Evolutionary conservation across 92 coral and sea anemone genomes (phyloP), one percentile per base, ranked within the genome.

Genomic region (Phenganax marumi): DNA sequence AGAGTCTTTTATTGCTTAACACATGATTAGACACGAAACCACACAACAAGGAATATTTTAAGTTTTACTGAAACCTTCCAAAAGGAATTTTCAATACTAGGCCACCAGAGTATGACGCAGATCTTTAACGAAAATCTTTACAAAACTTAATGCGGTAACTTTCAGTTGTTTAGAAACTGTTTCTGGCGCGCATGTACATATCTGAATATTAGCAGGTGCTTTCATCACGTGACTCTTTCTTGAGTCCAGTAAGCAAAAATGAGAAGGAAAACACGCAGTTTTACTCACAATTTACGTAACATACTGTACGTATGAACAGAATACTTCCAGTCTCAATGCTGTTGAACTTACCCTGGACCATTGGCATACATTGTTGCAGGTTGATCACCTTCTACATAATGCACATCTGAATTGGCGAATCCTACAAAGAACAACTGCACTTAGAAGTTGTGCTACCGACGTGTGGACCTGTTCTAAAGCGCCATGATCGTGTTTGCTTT

Each of bases 371-470:
- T 82, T 17, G 89, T 75, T 22, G 93, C 79, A 46, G 65, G 83
- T 84, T 92, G 97, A 56, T 95, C 98, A 56, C 96, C 90, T 83
- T 95, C 98, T 6, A 95, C 98, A 61, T 85, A 95, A 81, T 92
- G 98, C 24, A 92, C 98, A 79, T 95, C 98, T 24, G 96, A 85
- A 50, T 93, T 86, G 18, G 91, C 82, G 84, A 95, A 95, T 84
- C 98, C 98, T 95, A 82, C 21, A 60, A 56, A 85, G 54, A 79
- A 70, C 68, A 85, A 33, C 2, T 33, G 43, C 43, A 33, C 3
- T 33, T 33, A 33, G 43, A 33, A 5, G 43, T 33, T 68, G 80
- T 63, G 16, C 51, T 2, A 52, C 48, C 18, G 53, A 21, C 12
- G 60, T 18, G 51, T 50, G 13, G 16, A 21, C 33, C 2, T 24